Conservation (phyloP, 2,888 invertebrate species). For the Tenthredo scrophulariae region DNA sequence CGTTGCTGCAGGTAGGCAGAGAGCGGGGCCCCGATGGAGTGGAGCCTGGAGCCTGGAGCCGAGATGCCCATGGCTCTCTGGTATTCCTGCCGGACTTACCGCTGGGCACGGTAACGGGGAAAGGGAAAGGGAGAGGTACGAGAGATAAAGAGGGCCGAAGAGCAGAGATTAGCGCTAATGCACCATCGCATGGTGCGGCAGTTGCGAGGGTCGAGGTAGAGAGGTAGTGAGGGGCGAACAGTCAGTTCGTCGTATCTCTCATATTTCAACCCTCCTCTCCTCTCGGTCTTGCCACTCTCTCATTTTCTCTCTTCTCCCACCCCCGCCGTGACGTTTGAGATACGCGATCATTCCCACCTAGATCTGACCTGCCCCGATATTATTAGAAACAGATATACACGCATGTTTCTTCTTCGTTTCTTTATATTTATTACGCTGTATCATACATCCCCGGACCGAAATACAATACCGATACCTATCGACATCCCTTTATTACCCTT, state of each 20-base stretch:
- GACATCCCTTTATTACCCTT: neutral
- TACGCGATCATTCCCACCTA: conserved; percentile 78
- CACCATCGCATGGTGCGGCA: conserved; percentile 72
- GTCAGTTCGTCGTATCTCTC: conserved; percentile 81
- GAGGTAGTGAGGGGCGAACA: conserved; percentile 48
- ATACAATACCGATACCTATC: neutral
- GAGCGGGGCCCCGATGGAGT: conserved; percentile 33
- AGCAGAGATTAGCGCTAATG: conserved; percentile 78
- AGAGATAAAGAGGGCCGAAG: conserved; percentile 78
- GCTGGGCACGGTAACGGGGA: conserved; percentile 58
- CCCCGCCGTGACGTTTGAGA: conserved; percentile 75
- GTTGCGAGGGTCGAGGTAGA: conserved; percentile 32
- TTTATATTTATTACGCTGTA: conserved; percentile 45
- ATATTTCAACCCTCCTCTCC: conserved; percentile 82
- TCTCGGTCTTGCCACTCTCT: conserved; percentile 58
- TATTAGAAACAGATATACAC: conserved; percentile 70
- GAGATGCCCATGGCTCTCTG: conserved; percentile 61
- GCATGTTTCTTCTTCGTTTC: conserved; percentile 64
- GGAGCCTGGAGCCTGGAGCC: conserved; percentile 57
- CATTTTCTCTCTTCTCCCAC: conserved; percentile 65
- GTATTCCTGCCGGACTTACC: conserved; percentile 60
- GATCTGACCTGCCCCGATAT: conserved; percentile 62
- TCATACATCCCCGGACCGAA: neutral
- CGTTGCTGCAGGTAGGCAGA: conserved; percentile 54
- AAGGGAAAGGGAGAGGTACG: conserved; percentile 64